phyloP scores from a whole-genome alignment of 2,888 invertebrate genomes.

The Nebria brevicollis region DNA sequence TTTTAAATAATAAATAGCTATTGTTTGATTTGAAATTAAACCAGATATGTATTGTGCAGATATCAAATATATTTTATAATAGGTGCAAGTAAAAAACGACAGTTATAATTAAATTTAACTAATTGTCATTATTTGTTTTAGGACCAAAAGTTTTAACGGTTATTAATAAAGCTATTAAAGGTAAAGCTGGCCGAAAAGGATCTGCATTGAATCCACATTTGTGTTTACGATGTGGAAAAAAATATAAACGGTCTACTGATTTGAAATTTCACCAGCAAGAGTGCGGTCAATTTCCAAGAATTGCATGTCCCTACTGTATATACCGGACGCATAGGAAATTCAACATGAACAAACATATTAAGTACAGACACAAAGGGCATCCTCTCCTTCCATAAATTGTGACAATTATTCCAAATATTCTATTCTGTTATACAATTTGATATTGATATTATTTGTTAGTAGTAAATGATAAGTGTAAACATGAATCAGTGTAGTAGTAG shows the following conservation, averaged over 20 bases:
- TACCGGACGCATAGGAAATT: slow-evolving; percentile 28
- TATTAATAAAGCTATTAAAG: neutral
- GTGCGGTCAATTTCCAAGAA: slow-evolving; percentile 66
- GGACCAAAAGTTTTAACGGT: neutral
- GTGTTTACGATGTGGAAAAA: slow-evolving; percentile 64
- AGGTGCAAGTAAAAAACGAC: too few species aligned
- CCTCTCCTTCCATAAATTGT: neutral
- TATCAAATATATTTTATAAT: too few species aligned
- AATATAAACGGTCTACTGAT: slow-evolving; percentile 67
- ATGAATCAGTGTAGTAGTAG: neutral
- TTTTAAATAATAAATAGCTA: neutral
- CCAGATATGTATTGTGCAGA: too few species aligned
- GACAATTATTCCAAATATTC: neutral
- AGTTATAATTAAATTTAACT: neutral
- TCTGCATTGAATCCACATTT: slow-evolving; percentile 15
- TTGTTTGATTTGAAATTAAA: neutral
- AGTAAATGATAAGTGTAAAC: neutral
- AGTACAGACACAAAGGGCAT: slow-evolving; percentile 10
- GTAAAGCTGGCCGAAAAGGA: neutral
- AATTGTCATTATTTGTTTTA: neutral
- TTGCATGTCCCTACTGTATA: slow-evolving; percentile 64
- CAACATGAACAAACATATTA: slow-evolving; percentile 35
- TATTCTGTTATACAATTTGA: neutral
- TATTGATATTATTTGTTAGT: neutral
- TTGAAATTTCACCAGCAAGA: slow-evolving; percentile 55